Evolutionary conservation across 2,797 vertebrate species (phyloP).

Genomic region (Tenualosa ilisha): DNA sequence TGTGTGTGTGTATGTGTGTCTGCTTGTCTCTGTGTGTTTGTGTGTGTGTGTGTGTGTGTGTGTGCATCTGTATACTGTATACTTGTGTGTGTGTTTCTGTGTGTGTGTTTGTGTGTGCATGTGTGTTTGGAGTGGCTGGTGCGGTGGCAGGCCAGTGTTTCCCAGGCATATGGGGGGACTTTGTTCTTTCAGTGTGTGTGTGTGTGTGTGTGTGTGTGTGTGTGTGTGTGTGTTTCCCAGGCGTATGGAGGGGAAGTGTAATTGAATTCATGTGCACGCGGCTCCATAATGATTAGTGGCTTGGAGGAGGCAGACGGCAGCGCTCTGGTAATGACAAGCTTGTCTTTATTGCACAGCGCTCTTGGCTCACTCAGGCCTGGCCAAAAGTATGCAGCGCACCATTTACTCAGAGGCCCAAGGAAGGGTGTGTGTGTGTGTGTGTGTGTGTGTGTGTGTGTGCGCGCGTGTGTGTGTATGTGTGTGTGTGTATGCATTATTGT

Average conservation of each 20-base stretch:
- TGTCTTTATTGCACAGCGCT: constrained; percentile 59
- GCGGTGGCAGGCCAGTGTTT: no score
- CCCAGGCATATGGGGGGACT: no score
- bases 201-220: not conserved
- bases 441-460: no score
- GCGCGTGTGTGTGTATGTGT: no score
- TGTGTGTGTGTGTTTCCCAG: constrained; percentile 64
- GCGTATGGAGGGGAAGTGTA: constrained; percentile 65
- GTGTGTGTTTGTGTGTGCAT: no score
- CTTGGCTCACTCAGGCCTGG: constrained; percentile 46
- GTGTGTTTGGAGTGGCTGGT: not conserved
- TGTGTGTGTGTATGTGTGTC: no score
- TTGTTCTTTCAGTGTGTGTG: not conserved
- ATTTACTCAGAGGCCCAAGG: constrained; percentile 24
- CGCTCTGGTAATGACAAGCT: constrained; percentile 65
- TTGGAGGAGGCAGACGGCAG: constrained; percentile 70
- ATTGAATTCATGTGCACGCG: constrained; percentile 86
- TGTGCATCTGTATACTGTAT: no score
- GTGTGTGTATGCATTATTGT: no score
- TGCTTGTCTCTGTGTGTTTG: no score
- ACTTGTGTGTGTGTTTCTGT: no score
- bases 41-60: no score
- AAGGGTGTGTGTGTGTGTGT: no score
- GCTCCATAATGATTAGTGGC: constrained; percentile 80
- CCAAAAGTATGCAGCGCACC: constrained; percentile 43